Base-by-base conservation (phyloP, 2,888 invertebrate species). In the Pogonocherus hispidulus region DNA sequence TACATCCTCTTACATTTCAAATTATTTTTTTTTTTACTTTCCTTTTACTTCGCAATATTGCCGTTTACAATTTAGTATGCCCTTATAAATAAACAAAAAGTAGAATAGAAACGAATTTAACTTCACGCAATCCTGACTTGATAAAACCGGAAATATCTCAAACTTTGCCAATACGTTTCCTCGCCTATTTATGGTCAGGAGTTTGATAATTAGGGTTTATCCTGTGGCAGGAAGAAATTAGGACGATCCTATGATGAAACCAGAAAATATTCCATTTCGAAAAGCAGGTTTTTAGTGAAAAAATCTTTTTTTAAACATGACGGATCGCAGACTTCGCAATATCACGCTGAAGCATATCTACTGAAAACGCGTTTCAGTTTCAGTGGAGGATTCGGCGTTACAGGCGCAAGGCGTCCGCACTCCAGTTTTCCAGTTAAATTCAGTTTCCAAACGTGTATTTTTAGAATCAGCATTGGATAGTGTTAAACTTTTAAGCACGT, bases 111-210 rank as follows among this genome's bases (percentile, higher is more conserved):
- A 47, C 14, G 47, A 20, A 51, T 62, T 46, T 65, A 65, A 49
- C 47, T 63, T 68, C 55, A 70, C 72, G 67, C 72, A 71, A 69
- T 70, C n/a, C 72, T 46, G 73, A 68, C 78, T 76, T 72, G 76
- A 66, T 77, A 67, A 66, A 79, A 79, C 80, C 77, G 78, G 79
- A 77, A 77, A 76, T 75, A 80, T 76, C 80, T 75, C 76, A 78
- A 72, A 75, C 67, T 69, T 68, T 63, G 70, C 73, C 76, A 70
- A 78, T 78, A 77, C 66, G 70, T 72, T 74, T 76, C 77, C 70
- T 68, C 52, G 68, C 66, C 27, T 59, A 47, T 59, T 46, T 32
- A 57, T 59, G 37, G 41, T 27, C 8, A 27, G 14, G 27, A 27
- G 57, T 59, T 63, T 63, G 52, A 63, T 63, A 63, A 59, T 47